A percentile compares a stretch with the other conserved stretches of the same genome.
These are phyloP conservation scores for Poecile atricapillus DNA, from an alignment of 2,113 vertebrate species.

Conservation along the genomic window DNA sequence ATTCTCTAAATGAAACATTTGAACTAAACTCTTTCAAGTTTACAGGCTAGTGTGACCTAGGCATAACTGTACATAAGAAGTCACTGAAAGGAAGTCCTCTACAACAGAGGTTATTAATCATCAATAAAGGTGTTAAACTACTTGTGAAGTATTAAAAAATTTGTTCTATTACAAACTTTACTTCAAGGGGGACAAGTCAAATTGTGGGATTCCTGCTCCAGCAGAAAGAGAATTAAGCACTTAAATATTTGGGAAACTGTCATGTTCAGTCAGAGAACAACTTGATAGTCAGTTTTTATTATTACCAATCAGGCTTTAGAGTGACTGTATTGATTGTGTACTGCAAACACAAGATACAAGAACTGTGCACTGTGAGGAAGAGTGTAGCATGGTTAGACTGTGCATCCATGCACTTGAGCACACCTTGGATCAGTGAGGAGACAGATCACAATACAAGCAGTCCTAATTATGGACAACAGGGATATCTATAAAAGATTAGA, in stretches of 20 bases:
- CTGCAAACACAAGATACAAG: neutral
- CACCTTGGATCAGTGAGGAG: neutral
- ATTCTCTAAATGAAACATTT: neutral
- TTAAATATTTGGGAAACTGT: neutral
- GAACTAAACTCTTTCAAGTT: neutral
- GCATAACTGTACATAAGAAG: neutral
- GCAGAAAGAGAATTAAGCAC: neutral
- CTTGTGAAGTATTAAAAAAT: neutral
- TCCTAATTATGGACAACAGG: neutral
- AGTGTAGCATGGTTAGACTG: neutral
- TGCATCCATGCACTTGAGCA: neutral
- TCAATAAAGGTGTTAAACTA: neutral
- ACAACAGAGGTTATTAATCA: neutral
- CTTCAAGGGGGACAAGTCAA: neutral
- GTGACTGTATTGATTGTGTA: neutral
- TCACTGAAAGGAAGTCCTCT: neutral
- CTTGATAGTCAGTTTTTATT: neutral
- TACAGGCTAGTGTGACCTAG: neutral
- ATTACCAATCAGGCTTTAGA: neutral
- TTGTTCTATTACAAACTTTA: neutral
- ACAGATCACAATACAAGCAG: neutral
- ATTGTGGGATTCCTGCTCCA: neutral
- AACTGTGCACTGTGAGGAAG: neutral
- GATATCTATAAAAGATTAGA: neutral
- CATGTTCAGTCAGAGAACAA: neutral